Percentiles rank a stretch among this genome's conserved stretches.
Evolutionary conservation across 1,140 invertebrate genomes (phyloP).

Genomic region (Colletes gigas): DNA sequence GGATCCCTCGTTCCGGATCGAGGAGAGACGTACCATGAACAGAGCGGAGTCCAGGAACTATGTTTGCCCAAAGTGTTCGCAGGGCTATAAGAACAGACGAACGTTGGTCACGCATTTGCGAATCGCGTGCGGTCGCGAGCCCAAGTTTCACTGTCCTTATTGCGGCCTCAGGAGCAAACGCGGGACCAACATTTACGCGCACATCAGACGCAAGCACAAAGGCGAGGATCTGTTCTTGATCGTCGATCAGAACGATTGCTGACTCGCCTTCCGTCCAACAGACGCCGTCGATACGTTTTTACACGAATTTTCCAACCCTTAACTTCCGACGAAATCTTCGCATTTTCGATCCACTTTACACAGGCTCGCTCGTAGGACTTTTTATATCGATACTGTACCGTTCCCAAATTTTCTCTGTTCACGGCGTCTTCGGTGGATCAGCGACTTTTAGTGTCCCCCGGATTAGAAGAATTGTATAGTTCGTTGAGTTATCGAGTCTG

Average conservation of each 20-base stretch:
- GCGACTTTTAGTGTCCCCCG: no score
- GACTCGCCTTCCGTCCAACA: neutral
- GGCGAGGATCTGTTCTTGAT: constrained; percentile 57
- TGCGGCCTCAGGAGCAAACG: constrained; percentile 61
- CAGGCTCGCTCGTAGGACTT: no score
- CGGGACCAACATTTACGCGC: constrained; percentile 56
- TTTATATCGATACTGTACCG: no score
- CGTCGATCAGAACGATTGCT: constrained; percentile 19
- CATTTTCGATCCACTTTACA: no score
- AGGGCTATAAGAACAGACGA: constrained; percentile 81
- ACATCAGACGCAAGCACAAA: constrained; percentile 56
- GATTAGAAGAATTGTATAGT: no score
- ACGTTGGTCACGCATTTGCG: constrained; percentile 80
- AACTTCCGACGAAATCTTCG: no score
- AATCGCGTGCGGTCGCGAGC: constrained; percentile 76
- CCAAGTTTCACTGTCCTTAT: constrained; percentile 75
- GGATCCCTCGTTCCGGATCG: constrained; percentile 51
- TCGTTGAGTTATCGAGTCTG: no score
- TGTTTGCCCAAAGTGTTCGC: constrained; percentile 77
- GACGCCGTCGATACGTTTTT: no score
- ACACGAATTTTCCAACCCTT: no score
- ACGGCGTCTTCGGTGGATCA: no score
- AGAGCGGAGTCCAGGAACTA: constrained; percentile 44
- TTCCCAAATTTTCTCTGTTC: no score
- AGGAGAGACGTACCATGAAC: constrained; percentile 45